Percentiles rank a stretch among this genome's conserved stretches.
phyloP scores from a whole-genome alignment of 2,888 invertebrate species.

The Drosophila mulleri region DNA sequence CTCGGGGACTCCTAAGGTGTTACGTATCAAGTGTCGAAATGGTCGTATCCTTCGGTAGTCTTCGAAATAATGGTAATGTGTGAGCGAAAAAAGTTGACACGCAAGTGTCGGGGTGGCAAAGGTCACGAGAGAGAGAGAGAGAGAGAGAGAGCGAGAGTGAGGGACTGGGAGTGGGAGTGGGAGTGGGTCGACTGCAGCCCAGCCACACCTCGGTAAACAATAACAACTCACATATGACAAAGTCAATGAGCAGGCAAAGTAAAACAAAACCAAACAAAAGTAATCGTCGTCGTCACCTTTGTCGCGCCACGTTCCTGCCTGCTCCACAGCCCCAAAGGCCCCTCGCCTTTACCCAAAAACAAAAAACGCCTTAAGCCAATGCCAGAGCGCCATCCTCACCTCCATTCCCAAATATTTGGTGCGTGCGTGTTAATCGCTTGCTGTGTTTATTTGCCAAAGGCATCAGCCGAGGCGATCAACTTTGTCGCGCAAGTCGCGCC shows the following conservation, averaged over 20 bases:
- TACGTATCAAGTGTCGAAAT: background rate
- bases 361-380: background rate
- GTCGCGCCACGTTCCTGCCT: conserved; percentile 14
- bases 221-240: conserved; percentile 23
- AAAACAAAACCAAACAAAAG: conserved; percentile 35
- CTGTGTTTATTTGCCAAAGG: conserved; percentile 68
- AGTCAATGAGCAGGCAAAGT: conserved; percentile 33
- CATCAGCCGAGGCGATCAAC: conserved; percentile 29
- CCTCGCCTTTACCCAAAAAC: background rate
- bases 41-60: background rate
- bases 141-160: no score
- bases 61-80: conserved; percentile 13
- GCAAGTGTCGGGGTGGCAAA: conserved; percentile 27
- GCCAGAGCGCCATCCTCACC: background rate
- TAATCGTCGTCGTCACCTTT: conserved; percentile 32
- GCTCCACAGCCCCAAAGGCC: background rate
- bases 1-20: background rate
- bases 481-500: conserved; percentile 10
- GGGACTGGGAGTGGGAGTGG: no score
- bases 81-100: conserved; percentile 32
- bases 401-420: conserved; percentile 22
- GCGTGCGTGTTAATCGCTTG: conserved; percentile 68
- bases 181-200: conserved; percentile 8
- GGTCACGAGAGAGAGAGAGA: background rate
- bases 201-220: conserved; percentile 51